Percentiles rank a stretch among this genome's conserved stretches.
Conservation (phyloP, 2,888 invertebrate genomes). For the Drosophila mayaguana region DNA sequence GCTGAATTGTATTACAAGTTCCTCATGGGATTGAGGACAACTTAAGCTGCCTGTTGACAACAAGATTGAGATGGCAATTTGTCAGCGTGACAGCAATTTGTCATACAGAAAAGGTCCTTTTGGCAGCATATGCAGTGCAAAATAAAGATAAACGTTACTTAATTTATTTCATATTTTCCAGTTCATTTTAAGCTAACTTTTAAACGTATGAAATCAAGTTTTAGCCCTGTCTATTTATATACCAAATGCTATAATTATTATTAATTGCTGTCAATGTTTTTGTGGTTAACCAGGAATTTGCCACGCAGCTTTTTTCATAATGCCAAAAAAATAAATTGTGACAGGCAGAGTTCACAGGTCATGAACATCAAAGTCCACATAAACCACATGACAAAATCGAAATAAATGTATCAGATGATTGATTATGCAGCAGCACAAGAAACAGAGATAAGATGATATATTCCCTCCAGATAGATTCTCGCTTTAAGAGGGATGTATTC, state of each 20-base stretch:
- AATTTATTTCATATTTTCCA: background rate
- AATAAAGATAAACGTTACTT: background rate
- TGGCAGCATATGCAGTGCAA: no score
- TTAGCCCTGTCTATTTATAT: no score
- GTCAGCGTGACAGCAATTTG: slow-evolving; percentile 53
- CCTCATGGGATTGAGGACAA: background rate
- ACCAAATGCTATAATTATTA: background rate
- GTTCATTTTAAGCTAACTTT: background rate
- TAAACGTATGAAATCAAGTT: background rate
- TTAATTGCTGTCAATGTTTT: background rate
- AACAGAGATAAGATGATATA: slow-evolving; percentile 4
- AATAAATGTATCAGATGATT: slow-evolving; percentile 40
- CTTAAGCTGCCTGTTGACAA: slow-evolving; percentile 53
- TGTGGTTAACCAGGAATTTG: slow-evolving; percentile 7
- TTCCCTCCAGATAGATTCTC: background rate
- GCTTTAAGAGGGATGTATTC: background rate
- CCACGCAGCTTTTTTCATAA: slow-evolving; percentile 13
- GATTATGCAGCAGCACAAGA: slow-evolving; percentile 23
- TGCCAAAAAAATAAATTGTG: slow-evolving; percentile 12
- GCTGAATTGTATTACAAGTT: slow-evolving; percentile 25
- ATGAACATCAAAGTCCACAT: slow-evolving; percentile 16
- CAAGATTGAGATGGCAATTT: slow-evolving; percentile 61
- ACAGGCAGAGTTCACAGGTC: slow-evolving; percentile 7
- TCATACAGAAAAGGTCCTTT: slow-evolving; percentile 24
- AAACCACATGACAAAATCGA: slow-evolving; percentile 31